Percentiles rank a stretch among this genome's conserved stretches.
Evolutionary conservation across 1,140 invertebrate genomes (phyloP).

Genomic region (Caenorhabditis briggsae): DNA sequence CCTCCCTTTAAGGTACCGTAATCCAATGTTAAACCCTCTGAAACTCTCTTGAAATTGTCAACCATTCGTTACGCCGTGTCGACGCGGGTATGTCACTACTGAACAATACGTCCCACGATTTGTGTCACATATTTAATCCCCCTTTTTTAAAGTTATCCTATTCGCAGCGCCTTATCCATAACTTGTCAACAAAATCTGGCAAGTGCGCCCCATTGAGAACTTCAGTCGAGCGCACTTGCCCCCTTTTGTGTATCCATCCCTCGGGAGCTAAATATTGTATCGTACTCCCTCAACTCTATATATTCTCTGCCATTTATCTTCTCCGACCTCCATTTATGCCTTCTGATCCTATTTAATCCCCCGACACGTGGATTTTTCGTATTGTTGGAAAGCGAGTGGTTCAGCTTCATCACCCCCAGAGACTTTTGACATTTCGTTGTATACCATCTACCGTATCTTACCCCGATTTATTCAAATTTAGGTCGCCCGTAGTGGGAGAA

Average conservation of each 20-base stretch:
- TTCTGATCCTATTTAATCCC: slow-evolving; percentile 16
- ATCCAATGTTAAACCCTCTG: not conserved
- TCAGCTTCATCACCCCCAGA: slow-evolving; percentile 32
- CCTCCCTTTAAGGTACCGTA: not conserved
- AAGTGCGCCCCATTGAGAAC: too few species aligned
- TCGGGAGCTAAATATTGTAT: too few species aligned
- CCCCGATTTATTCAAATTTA: not conserved
- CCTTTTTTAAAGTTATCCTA: not conserved
- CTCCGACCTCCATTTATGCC: not conserved
- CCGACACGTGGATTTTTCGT: slow-evolving; percentile 36
- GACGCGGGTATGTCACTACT: slow-evolving; percentile 26
- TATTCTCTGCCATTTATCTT: not conserved
- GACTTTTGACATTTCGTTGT: too few species aligned
- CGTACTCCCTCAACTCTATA: not conserved
- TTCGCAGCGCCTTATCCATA: not conserved
- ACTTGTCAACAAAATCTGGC: too few species aligned
- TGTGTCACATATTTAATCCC: not conserved
- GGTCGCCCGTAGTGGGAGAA: slow-evolving; percentile 49
- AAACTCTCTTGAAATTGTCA: slow-evolving; percentile 30
- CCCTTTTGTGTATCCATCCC: not conserved
- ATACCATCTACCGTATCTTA: too few species aligned
- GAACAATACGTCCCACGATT: slow-evolving; percentile 27
- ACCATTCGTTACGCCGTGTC: slow-evolving; percentile 34
- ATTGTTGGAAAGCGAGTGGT: slow-evolving; percentile 39
- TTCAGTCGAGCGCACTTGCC: not conserved